A percentile compares a stretch with the other conserved stretches of the same genome.
Evolutionary conservation across 2,797 vertebrate species (phyloP).

Genomic region (Tympanoctomys barrerae): DNA sequence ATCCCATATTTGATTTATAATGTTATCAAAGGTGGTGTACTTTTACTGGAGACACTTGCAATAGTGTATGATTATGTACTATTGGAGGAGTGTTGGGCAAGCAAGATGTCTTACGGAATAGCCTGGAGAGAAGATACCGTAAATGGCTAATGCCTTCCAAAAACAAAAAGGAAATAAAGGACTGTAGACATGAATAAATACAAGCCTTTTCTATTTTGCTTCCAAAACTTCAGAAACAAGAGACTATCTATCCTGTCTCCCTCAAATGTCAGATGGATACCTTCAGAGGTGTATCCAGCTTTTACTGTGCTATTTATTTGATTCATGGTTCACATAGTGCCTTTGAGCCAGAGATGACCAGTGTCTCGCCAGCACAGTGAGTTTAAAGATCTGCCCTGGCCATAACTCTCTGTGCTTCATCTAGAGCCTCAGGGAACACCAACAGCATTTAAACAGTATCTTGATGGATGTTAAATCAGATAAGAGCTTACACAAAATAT

Average conservation of each 20-base stretch:
- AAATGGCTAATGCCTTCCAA: constrained; percentile 31
- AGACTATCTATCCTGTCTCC: constrained; percentile 55
- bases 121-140: not conserved
- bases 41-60: not conserved
- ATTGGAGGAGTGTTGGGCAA: constrained; percentile 31
- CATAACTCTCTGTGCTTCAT: constrained; percentile 76
- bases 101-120: constrained; percentile 39
- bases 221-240: constrained; percentile 57
- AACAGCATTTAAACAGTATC: constrained; percentile 73
- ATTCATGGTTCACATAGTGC: constrained; percentile 85
- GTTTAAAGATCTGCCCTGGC: constrained; percentile 79
- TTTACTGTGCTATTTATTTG: constrained; percentile 80
- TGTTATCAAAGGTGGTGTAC: not conserved
- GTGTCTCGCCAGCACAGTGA: constrained; percentile 75
- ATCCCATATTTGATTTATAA: constrained; percentile 10
- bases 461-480: constrained; percentile 82
- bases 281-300: constrained; percentile 65
- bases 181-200: constrained; percentile 65
- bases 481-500: constrained; percentile 75
- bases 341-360: constrained; percentile 78
- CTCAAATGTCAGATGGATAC: constrained; percentile 52
- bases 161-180: constrained; percentile 50
- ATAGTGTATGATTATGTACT: constrained; percentile 8
- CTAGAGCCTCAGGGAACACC: constrained; percentile 71
- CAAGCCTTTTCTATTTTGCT: constrained; percentile 77